phyloP scores from a whole-genome alignment of 2,888 invertebrate genomes.

The Hirtodrosophila duncani region DNA sequence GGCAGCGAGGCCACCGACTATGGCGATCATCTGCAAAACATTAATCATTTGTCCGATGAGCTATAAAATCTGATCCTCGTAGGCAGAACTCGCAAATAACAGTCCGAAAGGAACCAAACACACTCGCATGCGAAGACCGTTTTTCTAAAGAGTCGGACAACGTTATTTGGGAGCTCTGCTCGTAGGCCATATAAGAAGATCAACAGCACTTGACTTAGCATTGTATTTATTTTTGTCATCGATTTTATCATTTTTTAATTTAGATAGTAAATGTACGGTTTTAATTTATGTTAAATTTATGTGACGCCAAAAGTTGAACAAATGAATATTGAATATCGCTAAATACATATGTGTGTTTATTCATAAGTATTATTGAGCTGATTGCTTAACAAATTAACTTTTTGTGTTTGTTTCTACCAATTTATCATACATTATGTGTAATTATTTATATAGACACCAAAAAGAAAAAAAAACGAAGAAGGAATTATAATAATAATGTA shows the following conservation, averaged over 20 bases:
- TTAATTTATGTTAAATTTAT: constrained; percentile 45
- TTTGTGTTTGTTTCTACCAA: constrained; percentile 11
- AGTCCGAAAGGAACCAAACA: no score
- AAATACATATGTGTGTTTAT: constrained; percentile 15
- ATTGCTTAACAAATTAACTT: constrained; percentile 9
- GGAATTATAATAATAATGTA: constrained; percentile 14
- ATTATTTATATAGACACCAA: constrained; percentile 62
- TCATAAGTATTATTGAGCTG: background rate
- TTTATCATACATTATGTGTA: constrained; percentile 27
- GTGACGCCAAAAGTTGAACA: constrained; percentile 1
- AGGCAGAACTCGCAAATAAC: no score
- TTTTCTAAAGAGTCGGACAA: no score
- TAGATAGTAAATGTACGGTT: no score
- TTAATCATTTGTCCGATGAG: constrained; percentile 90
- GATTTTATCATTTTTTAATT: constrained; percentile 50
- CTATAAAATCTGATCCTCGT: no score
- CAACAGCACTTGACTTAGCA: constrained; percentile 21
- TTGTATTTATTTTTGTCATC: constrained; percentile 44
- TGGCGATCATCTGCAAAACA: constrained; percentile 89
- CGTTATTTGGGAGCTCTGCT: no score
- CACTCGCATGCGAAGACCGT: no score
- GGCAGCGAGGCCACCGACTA: constrained; percentile 95
- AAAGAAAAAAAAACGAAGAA: constrained; percentile 36
- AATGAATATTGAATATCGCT: constrained; percentile 26
- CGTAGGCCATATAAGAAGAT: no score